A percentile compares a stretch with the other conserved stretches of the same genome.
Evolutionary conservation across 30 jellyfish, hydroid and myxozoan species (phyloP).

Genomic region (Chrysaora quinquecirrha): DNA sequence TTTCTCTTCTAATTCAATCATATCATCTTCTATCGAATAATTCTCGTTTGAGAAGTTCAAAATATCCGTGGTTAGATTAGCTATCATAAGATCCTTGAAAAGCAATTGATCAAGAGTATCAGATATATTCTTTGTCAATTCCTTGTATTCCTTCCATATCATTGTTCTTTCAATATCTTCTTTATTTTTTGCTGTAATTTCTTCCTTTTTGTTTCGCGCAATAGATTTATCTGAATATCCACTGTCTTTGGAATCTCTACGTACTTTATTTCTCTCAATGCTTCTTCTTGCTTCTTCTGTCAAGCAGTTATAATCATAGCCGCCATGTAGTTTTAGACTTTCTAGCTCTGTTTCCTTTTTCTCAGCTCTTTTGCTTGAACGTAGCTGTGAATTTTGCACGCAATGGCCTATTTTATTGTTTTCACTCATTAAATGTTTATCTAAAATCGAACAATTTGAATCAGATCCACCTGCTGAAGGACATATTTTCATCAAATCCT

Average conservation of each 20-base stretch:
- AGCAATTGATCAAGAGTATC: slow-evolving; percentile 54
- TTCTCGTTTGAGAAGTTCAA: slow-evolving; percentile 40
- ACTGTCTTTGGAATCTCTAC: background rate
- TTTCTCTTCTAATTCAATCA: slow-evolving; percentile 36
- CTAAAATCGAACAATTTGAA: background rate
- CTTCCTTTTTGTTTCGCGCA: slow-evolving; percentile 11
- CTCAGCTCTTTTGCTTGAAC: background rate
- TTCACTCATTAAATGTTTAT: background rate
- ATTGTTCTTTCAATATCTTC: slow-evolving; percentile 22
- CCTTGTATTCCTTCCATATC: slow-evolving; percentile 24
- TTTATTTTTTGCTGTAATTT: background rate
- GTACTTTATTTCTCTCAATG: background rate
- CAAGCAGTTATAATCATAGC: background rate
- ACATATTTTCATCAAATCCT: background rate
- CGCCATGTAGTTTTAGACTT: background rate
- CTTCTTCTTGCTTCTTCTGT: background rate
- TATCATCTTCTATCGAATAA: slow-evolving; percentile 49
- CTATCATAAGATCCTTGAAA: slow-evolving; percentile 58
- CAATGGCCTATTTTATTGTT: background rate
- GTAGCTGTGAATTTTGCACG: background rate
- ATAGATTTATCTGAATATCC: background rate
- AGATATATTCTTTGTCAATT: slow-evolving; percentile 13
- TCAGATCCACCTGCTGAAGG: background rate
- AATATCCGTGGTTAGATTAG: slow-evolving; percentile 48
- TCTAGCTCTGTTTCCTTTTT: background rate